phyloP scores from a whole-genome alignment of 2,888 invertebrate species.

The Uloborus plumipes region DNA sequence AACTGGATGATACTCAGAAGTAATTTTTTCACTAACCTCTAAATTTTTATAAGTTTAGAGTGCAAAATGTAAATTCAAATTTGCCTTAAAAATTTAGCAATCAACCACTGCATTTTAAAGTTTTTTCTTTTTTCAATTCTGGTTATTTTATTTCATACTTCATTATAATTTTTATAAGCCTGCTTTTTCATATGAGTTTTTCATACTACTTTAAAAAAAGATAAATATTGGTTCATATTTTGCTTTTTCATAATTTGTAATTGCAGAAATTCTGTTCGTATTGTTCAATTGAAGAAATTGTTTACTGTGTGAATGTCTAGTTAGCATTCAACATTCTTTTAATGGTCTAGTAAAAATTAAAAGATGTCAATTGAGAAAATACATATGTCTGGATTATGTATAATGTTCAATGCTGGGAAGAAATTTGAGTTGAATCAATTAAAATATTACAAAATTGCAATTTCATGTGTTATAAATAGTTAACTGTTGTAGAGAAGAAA shows the following conservation, averaged over 20 bases:
- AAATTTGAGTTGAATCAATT: no score
- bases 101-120: background rate
- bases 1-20: constrained; percentile 55
- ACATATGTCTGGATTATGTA: no score
- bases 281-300: no score
- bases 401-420: no score
- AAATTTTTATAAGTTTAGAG: background rate
- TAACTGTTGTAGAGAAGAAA: no score
- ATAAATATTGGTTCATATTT: background rate
- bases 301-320: no score
- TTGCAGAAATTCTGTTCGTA: no score
- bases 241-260: background rate
- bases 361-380: no score
- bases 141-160: background rate
- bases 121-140: background rate
- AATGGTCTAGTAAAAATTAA: no score
- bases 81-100: background rate
- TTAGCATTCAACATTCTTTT: no score
- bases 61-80: background rate
- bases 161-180: background rate
- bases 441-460: no score
- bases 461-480: no score
- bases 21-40: constrained; percentile 3
- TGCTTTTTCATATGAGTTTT: background rate
- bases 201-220: background rate